Evolutionary conservation across 2,113 vertebrate species (phyloP), one percentile per base, ranked within the genome.

Genomic region (Austrofundulus limnaeus): DNA sequence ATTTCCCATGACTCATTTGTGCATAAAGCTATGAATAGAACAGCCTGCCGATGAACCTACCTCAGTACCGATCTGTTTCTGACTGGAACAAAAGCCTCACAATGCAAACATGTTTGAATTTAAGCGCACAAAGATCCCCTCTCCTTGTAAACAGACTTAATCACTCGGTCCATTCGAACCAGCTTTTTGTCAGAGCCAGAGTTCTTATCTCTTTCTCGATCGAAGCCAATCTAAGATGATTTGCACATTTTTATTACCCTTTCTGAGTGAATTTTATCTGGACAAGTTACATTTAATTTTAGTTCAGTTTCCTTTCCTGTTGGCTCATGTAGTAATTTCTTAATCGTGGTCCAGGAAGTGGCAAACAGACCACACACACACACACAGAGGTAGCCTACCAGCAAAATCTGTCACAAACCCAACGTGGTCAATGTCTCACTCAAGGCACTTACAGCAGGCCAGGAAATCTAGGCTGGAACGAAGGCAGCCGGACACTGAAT

Each of bases 371-470:
- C 51, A 23, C 53, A 50, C 39, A 39, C 43, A 52, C 51, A 23
- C 53, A 50, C 39, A 39, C 43, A 61, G 51, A 72, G 31, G 45
- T 21, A 72, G 31, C 49, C 41, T 34, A 58, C 46, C 28, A 39
- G 58, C 48, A 61, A 61, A 77, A 73, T 23, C 66, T 87, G 82
- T 81, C 79, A 84, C 75, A 64, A 80, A 61, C 61, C 23, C 78
- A 81, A 63, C 63, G 31, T 25, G 54, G 59, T 66, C 62, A 69
- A 87, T 83, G 70, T 70, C 75, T 87, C 80, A 86, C 64, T 71
- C 47, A 61, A 12, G n/a, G 37, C 58, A 41, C 51, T n/a, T 48
- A 25, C 61, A 43, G 31, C 61, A 53, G 49, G 68, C 78, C 77
- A 86, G 68, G 48, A 76, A 78, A 63, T 76, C 72, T 51, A 42